Conservation (phyloP, 2,888 invertebrate genomes). For the Lordiphosa fenestrarum region DNA sequence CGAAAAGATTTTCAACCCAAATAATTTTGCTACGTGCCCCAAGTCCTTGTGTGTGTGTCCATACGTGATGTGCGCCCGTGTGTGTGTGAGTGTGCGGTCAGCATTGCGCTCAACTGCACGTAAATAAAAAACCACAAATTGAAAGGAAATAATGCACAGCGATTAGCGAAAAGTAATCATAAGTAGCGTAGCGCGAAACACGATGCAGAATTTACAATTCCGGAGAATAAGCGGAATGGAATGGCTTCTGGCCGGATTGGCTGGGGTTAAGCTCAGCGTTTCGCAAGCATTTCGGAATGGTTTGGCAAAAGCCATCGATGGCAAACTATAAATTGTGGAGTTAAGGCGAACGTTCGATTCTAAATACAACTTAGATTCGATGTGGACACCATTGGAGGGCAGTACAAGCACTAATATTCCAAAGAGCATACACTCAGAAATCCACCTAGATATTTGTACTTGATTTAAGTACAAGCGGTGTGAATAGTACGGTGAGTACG, state of each 20-base stretch:
- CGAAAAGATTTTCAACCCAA: slow-evolving; percentile 59
- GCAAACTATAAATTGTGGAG: too few relatives aligned
- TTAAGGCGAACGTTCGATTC: too few relatives aligned
- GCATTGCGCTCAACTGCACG: slow-evolving; percentile 56
- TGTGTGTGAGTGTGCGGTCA: slow-evolving; percentile 50
- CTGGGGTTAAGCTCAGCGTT: slow-evolving; percentile 2
- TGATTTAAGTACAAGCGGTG: too few relatives aligned
- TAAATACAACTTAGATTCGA: too few relatives aligned
- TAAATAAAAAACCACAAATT: slow-evolving; percentile 66
- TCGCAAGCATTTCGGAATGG: background rate
- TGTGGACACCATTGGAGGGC: too few relatives aligned
- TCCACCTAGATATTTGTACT: too few relatives aligned
- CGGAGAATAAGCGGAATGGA: background rate
- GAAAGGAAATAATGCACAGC: slow-evolving; percentile 70
- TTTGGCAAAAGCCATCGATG: too few relatives aligned
- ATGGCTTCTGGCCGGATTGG: background rate
- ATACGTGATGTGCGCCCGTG: slow-evolving; percentile 3
- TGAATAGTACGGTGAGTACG: too few relatives aligned
- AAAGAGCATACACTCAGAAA: too few relatives aligned
- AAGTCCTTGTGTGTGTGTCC: slow-evolving; percentile 13
- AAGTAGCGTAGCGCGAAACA: slow-evolving; percentile 49
- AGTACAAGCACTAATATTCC: too few relatives aligned
- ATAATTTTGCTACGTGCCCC: slow-evolving; percentile 64
- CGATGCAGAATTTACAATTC: slow-evolving; percentile 52
- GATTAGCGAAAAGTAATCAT: slow-evolving; percentile 74